Conservation (phyloP, 2,888 invertebrate species). For the Cephus sareptanus region DNA sequence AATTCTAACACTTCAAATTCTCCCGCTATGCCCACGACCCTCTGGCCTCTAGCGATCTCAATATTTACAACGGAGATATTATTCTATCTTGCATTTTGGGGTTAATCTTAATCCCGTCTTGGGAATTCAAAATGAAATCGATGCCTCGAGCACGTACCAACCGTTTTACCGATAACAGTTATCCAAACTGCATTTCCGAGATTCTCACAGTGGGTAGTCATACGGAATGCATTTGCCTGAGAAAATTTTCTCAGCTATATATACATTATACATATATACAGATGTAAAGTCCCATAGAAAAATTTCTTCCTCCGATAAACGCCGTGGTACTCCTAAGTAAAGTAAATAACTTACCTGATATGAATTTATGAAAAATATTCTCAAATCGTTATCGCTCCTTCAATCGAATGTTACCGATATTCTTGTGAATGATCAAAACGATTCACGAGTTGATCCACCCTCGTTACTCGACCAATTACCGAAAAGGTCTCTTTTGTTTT, state of each 20-base stretch:
- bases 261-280: no score
- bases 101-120: not conserved
- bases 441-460: not conserved
- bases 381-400: not conserved
- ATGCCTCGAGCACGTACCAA: conserved; percentile 10
- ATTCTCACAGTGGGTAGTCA: conserved; percentile 6
- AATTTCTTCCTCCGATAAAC: not conserved
- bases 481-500: not conserved
- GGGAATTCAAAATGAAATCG: conserved; percentile 27
- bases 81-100: not conserved
- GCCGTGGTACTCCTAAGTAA: not conserved
- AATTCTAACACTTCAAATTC: not conserved
- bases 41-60: not conserved
- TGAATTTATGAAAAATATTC: not conserved
- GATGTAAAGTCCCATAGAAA: no score
- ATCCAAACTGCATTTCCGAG: conserved; percentile 27
- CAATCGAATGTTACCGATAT: not conserved
- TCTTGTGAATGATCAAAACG: not conserved
- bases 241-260: not conserved
- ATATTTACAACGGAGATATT: not conserved
- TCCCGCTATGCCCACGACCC: not conserved
- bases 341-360: not conserved
- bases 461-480: not conserved
- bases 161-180: conserved; percentile 26
- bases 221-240: not conserved